Conservation (phyloP, 2,797 vertebrate species). For the Avahi laniger region DNA sequence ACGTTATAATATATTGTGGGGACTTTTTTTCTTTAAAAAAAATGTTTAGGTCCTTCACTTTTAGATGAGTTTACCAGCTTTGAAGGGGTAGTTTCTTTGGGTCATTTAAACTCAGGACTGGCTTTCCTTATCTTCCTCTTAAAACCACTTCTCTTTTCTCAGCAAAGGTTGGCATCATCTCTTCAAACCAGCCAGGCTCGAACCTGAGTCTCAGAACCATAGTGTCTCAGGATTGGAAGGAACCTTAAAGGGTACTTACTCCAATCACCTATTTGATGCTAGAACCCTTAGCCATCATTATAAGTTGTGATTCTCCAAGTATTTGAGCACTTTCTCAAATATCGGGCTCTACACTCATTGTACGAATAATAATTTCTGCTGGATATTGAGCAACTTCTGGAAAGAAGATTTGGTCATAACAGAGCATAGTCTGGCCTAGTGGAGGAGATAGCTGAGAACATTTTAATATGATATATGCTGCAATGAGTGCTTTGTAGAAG, state of each 20-base stretch:
- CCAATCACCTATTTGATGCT: neutral
- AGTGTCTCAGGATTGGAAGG: neutral
- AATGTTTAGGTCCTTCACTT: neutral
- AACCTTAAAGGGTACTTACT: neutral
- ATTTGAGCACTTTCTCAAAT: neutral
- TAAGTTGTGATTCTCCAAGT: neutral
- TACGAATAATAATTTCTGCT: neutral
- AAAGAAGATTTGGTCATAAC: neutral
- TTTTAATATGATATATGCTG: neutral
- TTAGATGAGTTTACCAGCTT: neutral
- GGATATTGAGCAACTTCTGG: neutral
- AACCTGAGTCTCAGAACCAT: neutral
- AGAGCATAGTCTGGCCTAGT: neutral
- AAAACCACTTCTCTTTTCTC: constrained; percentile 18
- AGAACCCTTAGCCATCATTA: neutral
- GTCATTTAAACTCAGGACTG: constrained; percentile 6
- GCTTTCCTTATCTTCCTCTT: neutral
- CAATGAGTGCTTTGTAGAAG: neutral
- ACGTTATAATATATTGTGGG: neutral
- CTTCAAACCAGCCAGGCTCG: neutral
- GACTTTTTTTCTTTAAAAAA: neutral
- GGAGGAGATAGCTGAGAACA: neutral
- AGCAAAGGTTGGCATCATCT: neutral
- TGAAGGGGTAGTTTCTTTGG: neutral
- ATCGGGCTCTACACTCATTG: neutral